Conservation (phyloP, 1,140 invertebrate genomes). For the Achroia grisella region DNA sequence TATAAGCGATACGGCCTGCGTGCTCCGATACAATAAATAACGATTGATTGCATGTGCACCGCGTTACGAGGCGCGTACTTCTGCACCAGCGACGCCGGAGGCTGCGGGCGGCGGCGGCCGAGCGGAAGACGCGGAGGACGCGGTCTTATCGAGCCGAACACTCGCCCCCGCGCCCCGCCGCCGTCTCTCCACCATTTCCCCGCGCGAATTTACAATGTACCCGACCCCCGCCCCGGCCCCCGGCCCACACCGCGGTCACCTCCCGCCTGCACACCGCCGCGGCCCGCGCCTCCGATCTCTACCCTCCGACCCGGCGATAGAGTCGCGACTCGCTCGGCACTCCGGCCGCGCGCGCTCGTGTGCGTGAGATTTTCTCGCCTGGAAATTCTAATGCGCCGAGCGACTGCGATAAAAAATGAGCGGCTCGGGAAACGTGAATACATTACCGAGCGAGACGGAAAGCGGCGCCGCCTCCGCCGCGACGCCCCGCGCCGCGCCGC, state of each 20-base stretch:
- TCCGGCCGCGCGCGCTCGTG: constrained; percentile 17
- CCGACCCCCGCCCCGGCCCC: constrained; percentile 18
- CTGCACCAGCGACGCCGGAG: too few relatives aligned
- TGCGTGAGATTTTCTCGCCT: constrained; percentile 67
- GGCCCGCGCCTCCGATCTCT: background rate
- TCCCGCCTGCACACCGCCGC: constrained; percentile 3
- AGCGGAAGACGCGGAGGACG: constrained; percentile 23
- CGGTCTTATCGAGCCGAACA: constrained; percentile 38
- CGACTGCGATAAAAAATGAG: constrained; percentile 70
- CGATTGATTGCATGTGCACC: too few relatives aligned
- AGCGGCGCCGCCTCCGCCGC: constrained; percentile 23
- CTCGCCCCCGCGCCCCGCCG: constrained; percentile 13
- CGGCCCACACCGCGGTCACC: constrained; percentile 11
- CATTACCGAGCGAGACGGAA: constrained; percentile 59
- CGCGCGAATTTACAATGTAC: constrained; percentile 57
- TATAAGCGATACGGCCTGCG: too few relatives aligned
- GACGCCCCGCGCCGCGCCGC: constrained; percentile 18
- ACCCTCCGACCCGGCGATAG: background rate
- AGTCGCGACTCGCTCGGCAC: background rate
- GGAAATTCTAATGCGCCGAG: constrained; percentile 66
- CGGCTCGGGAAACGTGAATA: constrained; percentile 62
- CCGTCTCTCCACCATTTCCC: constrained; percentile 6
- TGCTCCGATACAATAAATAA: too few relatives aligned
- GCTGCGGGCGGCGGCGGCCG: constrained; percentile 3
- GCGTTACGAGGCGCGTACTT: too few relatives aligned